These are phyloP conservation scores for Athripsodes cinereus DNA, from an alignment of 2,888 invertebrate species.

Conservation along the genomic window DNA sequence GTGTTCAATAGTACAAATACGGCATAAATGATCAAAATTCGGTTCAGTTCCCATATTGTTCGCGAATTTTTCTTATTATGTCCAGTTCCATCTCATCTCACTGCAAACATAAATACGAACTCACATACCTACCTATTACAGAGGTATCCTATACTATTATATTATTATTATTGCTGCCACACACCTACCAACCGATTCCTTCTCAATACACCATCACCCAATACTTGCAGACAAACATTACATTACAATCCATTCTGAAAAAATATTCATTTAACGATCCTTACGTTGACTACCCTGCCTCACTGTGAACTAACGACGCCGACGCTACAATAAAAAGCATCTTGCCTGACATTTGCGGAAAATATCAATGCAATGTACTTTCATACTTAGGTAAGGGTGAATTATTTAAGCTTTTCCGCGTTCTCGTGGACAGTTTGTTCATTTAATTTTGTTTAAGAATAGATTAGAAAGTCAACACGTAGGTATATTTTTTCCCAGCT, in stretches of 20 bases:
- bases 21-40: conserved; percentile 49
- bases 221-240: background rate
- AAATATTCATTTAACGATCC: background rate
- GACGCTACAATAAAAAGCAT: background rate
- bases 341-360: background rate
- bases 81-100: background rate
- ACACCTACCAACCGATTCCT: background rate
- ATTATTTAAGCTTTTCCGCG: too few relatives aligned
- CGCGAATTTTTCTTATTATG: background rate
- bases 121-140: too few relatives aligned
- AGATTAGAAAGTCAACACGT: too few relatives aligned
- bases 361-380: background rate
- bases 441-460: too few relatives aligned
- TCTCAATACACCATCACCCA: background rate
- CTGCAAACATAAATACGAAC: background rate
- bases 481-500: too few relatives aligned
- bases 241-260: background rate
- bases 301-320: background rate
- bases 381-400: background rate
- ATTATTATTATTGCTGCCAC: too few relatives aligned
- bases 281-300: background rate
- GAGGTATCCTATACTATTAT: too few relatives aligned
- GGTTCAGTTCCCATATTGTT: conserved; percentile 29
- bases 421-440: too few relatives aligned
- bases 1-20: conserved; percentile 58